A percentile compares a stretch with the other conserved stretches of the same genome.
phyloP scores from a whole-genome alignment of 2,113 vertebrate species.

The Pygoscelis adeliae region DNA sequence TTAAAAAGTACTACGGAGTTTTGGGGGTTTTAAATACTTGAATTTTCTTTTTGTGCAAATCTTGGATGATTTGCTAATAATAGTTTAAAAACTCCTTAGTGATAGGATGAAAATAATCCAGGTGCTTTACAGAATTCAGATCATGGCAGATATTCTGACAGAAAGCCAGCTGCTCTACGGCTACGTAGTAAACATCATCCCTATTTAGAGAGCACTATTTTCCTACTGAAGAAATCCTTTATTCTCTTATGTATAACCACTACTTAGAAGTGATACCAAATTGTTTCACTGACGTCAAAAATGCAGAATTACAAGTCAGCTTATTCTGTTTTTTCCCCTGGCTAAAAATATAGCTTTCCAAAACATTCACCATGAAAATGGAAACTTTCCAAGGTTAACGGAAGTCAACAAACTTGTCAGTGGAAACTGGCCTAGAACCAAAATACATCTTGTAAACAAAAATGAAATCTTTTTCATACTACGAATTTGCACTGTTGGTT shows the following conservation, averaged over 20 bases:
- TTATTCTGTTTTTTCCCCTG: background rate
- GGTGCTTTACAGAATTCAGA: conserved; percentile 24
- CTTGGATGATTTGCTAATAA: background rate
- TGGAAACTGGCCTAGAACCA: background rate
- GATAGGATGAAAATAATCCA: background rate
- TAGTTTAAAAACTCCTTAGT: background rate
- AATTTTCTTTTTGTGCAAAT: background rate
- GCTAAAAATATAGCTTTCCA: conserved; percentile 44
- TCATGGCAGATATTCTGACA: background rate
- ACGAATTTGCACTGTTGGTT: background rate
- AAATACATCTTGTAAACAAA: background rate
- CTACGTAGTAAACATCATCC: background rate
- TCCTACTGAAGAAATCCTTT: conserved; percentile 27
- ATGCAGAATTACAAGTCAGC: conserved; percentile 42
- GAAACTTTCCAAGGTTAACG: conserved; percentile 42
- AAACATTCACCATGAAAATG: conserved; percentile 11
- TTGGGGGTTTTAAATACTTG: background rate
- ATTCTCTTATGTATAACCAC: conserved; percentile 23
- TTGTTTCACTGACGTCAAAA: conserved; percentile 52
- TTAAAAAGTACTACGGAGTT: background rate
- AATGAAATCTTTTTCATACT: background rate
- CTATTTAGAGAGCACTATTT: background rate
- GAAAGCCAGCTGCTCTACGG: background rate
- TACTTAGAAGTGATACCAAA: conserved; percentile 32
- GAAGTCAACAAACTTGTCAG: conserved; percentile 26